These are phyloP conservation scores for Machimus rusticus DNA, from an alignment of 2,888 invertebrate species.

Conservation along the genomic window DNA sequence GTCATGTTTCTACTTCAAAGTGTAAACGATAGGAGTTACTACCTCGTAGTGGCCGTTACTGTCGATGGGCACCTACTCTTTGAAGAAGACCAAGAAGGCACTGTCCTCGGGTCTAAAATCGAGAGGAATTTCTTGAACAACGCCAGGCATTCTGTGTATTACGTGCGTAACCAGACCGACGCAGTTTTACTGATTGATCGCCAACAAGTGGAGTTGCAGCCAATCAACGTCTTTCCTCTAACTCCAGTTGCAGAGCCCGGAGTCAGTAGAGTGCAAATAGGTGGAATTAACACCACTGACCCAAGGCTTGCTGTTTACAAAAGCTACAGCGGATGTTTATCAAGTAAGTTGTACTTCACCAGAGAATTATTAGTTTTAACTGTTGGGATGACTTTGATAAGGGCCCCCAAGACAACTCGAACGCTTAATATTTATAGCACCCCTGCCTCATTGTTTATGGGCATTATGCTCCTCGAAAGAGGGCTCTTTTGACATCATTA, in stretches of 20 bases:
- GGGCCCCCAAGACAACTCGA: not conserved
- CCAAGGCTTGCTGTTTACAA: constrained; percentile 82
- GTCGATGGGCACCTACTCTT: constrained; percentile 84
- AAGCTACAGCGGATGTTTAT: constrained; percentile 88
- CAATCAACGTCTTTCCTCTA: constrained; percentile 73
- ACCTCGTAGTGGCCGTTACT: constrained; percentile 81
- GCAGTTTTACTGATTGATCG: constrained; percentile 79
- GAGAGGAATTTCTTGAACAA: constrained; percentile 84
- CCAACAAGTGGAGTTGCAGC: constrained; percentile 74
- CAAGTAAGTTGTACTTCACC: constrained; percentile 73
- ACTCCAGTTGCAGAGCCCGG: constrained; percentile 73
- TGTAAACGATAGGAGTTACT: constrained; percentile 84
- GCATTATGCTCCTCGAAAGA: constrained; percentile 43
- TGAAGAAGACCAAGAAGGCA: constrained; percentile 83
- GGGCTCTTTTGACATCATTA: constrained; percentile 43
- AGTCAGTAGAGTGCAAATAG: constrained; percentile 84
- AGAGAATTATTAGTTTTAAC: constrained; percentile 39
- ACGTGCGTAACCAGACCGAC: constrained; percentile 74
- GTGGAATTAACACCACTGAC: constrained; percentile 85
- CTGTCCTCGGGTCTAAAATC: constrained; percentile 74
- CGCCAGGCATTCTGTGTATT: constrained; percentile 76
- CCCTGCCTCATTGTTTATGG: constrained; percentile 4
- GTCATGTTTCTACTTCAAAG: constrained; percentile 82
- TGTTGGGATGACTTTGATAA: constrained; percentile 37
- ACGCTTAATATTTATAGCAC: constrained; percentile 38